A percentile compares a stretch with the other conserved stretches of the same genome.
Conservation (phyloP, 2,888 invertebrate species). For the Psylliodes chrysocephalus region DNA sequence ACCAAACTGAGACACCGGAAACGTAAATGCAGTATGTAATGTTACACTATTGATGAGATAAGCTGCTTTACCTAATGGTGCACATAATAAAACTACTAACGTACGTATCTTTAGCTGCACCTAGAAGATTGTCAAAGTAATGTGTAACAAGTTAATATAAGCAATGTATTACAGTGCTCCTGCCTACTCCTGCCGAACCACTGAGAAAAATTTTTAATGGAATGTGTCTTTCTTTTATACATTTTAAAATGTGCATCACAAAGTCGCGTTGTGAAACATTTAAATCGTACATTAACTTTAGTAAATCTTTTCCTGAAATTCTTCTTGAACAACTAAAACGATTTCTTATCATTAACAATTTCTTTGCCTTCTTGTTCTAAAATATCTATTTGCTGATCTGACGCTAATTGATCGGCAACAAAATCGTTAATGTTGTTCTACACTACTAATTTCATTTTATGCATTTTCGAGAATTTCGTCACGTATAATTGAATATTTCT, state of each 20-base stretch:
- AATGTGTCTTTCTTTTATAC: neutral
- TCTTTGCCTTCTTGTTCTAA: neutral
- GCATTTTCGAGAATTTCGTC: no score
- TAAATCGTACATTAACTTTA: neutral
- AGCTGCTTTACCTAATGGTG: no score
- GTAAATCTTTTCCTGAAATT: neutral
- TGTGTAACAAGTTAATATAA: neutral
- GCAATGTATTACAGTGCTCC: neutral
- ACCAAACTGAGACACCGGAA: neutral
- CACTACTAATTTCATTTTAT: no score
- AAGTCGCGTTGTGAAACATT: no score
- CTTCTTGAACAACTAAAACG: neutral
- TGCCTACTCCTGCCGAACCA: neutral
- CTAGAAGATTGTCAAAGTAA: neutral
- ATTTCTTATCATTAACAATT: neutral
- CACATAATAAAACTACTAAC: neutral
- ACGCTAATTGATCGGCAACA: no score
- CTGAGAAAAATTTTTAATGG: no score
- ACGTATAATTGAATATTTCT: no score
- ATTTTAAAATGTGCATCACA: constrained; percentile 1
- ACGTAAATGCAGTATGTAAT: neutral
- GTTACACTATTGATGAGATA: neutral
- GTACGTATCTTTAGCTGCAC: neutral
- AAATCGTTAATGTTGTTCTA: no score
- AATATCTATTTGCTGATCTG: neutral